phyloP scores from a whole-genome alignment of 92 coral and sea anemone species.

The Parazoanthus darwini region DNA sequence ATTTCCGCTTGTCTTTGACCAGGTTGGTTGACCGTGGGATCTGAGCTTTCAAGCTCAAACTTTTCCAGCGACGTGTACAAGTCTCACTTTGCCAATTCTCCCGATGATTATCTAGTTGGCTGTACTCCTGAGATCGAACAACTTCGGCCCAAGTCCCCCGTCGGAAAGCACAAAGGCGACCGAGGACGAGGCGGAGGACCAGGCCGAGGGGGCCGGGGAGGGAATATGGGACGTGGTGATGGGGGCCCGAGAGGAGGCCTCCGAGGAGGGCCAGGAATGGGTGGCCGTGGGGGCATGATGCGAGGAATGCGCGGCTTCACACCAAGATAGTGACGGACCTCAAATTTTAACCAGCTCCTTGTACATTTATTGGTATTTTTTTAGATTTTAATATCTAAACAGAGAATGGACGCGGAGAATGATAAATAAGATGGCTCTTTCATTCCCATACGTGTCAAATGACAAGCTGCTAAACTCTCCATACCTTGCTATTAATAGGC shows the following conservation, averaged over 20 bases:
- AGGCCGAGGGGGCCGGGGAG: conserved; percentile 62
- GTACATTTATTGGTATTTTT: background rate
- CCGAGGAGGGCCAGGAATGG: conserved; percentile 81
- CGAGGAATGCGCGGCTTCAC: conserved; percentile 71
- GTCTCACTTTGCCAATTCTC: conserved; percentile 78
- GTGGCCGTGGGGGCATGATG: conserved; percentile 76
- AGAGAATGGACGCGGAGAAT: too few species aligned
- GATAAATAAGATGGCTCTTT: too few species aligned
- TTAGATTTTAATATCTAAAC: too few species aligned
- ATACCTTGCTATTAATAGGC: too few species aligned
- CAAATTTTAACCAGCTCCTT: conserved; percentile 48
- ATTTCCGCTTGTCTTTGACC: background rate
- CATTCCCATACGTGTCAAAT: too few species aligned
- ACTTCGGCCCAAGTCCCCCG: conserved; percentile 97
- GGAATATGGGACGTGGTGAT: conserved; percentile 67
- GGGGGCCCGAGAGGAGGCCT: conserved; percentile 75
- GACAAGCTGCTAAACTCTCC: too few species aligned
- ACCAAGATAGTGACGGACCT: conserved; percentile 50
- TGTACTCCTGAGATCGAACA: conserved; percentile 93
- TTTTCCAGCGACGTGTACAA: conserved; percentile 95
- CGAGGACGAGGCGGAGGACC: conserved; percentile 84
- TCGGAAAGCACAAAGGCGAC: conserved; percentile 93
- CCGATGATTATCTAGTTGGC: conserved; percentile 91
- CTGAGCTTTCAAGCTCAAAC: conserved; percentile 89
- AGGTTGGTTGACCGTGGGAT: conserved; percentile 99